These are phyloP conservation scores for Temnothorax ravouxi DNA, from an alignment of 2,888 invertebrate species.

Conservation along the genomic window DNA sequence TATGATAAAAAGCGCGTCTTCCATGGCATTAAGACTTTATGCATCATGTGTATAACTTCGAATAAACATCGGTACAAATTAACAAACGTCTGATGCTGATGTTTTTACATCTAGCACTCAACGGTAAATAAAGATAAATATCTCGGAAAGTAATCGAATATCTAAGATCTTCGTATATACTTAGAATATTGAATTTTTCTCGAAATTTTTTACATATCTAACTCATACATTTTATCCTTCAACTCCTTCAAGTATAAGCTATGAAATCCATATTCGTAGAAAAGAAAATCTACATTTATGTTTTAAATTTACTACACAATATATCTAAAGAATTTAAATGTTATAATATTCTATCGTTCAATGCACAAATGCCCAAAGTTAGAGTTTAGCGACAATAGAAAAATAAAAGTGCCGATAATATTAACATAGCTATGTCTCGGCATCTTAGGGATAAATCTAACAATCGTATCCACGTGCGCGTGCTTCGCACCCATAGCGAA, in stretches of 20 bases:
- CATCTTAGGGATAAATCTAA: not conserved
- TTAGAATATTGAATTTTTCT: not conserved
- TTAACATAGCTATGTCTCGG: not conserved
- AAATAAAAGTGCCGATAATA: not conserved
- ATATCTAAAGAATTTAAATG: not conserved
- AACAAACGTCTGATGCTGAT: conserved; percentile 8
- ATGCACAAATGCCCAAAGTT: not conserved
- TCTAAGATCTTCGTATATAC: not conserved
- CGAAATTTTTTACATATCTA: not conserved
- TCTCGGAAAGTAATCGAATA: conserved; percentile 4
- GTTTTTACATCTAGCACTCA: not conserved
- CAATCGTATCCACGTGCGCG: not conserved
- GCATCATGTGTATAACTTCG: conserved; percentile 40
- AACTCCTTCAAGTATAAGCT: not conserved
- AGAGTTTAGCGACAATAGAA: not conserved
- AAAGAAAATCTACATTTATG: not conserved
- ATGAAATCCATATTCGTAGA: not conserved
- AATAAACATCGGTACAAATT: conserved; percentile 21
- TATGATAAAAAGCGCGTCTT: conserved; percentile 47
- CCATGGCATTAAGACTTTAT: conserved; percentile 42
- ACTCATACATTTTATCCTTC: not conserved
- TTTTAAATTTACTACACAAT: not conserved
- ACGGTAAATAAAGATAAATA: not conserved
- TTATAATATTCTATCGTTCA: not conserved
- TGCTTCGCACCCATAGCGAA: not conserved